Conservation (phyloP, 2,113 vertebrate genomes). For the Piprites chloris region DNA sequence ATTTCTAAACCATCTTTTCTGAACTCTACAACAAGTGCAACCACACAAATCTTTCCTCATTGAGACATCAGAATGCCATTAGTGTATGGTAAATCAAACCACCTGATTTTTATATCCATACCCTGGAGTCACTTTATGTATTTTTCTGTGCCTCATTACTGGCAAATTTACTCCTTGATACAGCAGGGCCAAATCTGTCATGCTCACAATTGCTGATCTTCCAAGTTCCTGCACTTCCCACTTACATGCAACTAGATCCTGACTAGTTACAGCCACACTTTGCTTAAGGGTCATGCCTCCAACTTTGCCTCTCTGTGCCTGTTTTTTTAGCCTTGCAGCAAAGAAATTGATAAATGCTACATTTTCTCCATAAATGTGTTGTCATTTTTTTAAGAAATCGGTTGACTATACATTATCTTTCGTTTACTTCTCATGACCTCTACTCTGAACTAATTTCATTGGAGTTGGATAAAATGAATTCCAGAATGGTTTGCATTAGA, state of each 20-base stretch:
- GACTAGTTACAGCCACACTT: neutral
- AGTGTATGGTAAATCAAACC: neutral
- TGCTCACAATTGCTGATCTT: neutral
- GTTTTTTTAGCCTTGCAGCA: neutral
- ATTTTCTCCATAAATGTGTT: neutral
- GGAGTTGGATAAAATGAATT: neutral
- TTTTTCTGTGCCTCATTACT: constrained; percentile 3
- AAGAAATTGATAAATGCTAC: neutral
- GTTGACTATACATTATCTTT: neutral
- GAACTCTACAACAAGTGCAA: neutral
- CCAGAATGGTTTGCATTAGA: neutral
- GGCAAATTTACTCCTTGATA: neutral
- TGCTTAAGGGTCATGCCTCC: neutral
- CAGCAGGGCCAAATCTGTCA: neutral
- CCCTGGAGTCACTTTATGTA: neutral
- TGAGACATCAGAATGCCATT: neutral
- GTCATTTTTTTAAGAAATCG: neutral
- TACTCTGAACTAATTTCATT: neutral
- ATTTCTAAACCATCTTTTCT: neutral
- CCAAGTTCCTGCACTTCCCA: neutral
- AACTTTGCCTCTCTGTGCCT: neutral
- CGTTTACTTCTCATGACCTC: neutral
- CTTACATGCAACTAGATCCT: neutral
- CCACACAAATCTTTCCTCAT: neutral
- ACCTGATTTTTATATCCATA: neutral